Conservation (phyloP, 2,113 vertebrate genomes). For the Willisornis vidua region DNA sequence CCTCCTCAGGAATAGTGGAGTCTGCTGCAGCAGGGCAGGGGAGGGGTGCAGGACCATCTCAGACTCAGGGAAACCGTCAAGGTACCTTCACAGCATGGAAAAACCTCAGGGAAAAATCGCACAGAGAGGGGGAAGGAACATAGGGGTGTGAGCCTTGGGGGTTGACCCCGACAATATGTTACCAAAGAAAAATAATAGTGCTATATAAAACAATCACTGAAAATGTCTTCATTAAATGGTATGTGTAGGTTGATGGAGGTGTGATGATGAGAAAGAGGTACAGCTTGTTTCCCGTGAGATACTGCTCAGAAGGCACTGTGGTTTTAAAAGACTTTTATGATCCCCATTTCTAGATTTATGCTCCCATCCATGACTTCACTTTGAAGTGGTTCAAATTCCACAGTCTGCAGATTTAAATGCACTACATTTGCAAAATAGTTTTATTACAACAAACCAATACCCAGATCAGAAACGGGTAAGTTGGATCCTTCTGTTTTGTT, state of each 20-base stretch:
- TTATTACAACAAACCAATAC: slow-evolving; percentile 8
- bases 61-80: too few species aligned
- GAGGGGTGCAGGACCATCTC: too few species aligned
- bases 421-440: slow-evolving; percentile 1
- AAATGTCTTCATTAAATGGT: not conserved
- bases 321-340: not conserved
- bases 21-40: too few species aligned
- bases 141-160: too few species aligned
- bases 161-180: not conserved
- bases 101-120: too few species aligned
- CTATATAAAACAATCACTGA: not conserved
- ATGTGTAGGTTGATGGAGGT: not conserved
- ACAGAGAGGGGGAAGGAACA: too few species aligned
- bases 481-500: not conserved
- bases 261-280: not conserved
- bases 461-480: not conserved
- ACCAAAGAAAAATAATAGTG: not conserved
- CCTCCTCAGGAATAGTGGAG: too few species aligned
- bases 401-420: not conserved
- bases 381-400: not conserved
- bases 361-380: not conserved
- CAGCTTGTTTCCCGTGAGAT: not conserved
- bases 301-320: not conserved
- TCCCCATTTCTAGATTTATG: slow-evolving; percentile 7
- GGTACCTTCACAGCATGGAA: too few species aligned